These are phyloP conservation scores for Oreochromis grahami DNA, from an alignment of 2,797 vertebrate genomes.

Conservation along the genomic window DNA sequence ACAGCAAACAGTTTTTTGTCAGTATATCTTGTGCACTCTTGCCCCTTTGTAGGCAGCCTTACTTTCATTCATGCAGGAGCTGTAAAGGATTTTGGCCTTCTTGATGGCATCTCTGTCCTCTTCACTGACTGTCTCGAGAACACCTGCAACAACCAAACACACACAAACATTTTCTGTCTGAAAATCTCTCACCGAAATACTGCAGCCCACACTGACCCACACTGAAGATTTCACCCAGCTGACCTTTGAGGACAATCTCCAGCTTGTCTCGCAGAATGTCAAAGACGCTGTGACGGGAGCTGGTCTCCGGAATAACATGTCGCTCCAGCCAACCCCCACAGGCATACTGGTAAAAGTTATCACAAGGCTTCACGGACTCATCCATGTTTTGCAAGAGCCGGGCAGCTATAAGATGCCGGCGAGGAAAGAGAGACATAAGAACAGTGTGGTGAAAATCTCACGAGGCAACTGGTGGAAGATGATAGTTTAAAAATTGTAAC, in stretches of 20 bases:
- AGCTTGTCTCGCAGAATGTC: slow-evolving; percentile 92
- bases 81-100: slow-evolving; percentile 91
- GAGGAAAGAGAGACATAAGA: not conserved
- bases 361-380: slow-evolving; percentile 80
- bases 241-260: slow-evolving; percentile 95
- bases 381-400: slow-evolving; percentile 95
- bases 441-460: not conserved
- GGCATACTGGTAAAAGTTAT: slow-evolving; percentile 94
- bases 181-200: not conserved
- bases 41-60: slow-evolving; percentile 26
- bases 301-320: slow-evolving; percentile 93
- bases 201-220: slow-evolving; percentile 31
- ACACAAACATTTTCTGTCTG: not conserved
- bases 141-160: slow-evolving; percentile 74
- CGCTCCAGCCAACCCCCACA: slow-evolving; percentile 92
- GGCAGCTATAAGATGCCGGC: slow-evolving; percentile 74
- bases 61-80: slow-evolving; percentile 97
- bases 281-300: slow-evolving; percentile 91
- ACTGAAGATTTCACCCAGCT: slow-evolving; percentile 14
- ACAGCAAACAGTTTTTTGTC: not conserved
- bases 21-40: not conserved
- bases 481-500: not conserved
- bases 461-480: not conserved
- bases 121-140: slow-evolving; percentile 81
- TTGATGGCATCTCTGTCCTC: slow-evolving; percentile 86